Base-by-base conservation (phyloP, 2,113 vertebrate genomes). In the Panthera uncia region DNA sequence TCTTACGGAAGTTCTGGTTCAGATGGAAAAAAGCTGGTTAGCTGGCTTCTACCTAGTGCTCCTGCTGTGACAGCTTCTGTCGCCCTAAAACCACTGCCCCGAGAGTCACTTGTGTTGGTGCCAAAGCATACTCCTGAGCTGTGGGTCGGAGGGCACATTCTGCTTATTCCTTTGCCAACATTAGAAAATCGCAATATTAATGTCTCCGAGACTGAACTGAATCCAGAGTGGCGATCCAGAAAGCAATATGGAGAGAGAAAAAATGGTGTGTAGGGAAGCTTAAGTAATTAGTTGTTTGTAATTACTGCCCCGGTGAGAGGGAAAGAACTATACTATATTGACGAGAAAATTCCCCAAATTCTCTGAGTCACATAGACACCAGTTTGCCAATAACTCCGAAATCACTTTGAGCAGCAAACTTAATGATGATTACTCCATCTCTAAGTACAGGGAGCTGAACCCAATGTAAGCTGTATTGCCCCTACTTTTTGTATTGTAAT, bases 61-160 rank as follows among this genome's bases (percentile, higher is more conserved):
- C 86, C 91, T 95, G 91, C 94, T 95, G 93, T 11, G 93, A 48
- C 5, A 80, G 36, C 86, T 96, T 98, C 97, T 97, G 96, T 57
- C 69, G 6, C 82, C 91, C 18, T 81, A 33, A 97, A 93, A 88
- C n/a, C 13, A 4, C n/a, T 91, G 18, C 29, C 23, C 55, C 21
- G 27, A 95, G 79, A 92, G 33, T 15, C 86, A 19, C n/a, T 91
- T 91, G 18, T 91, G 33, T 38, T 48, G 78, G 65, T 89, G 93
- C 85, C 96, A 92, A 65, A 11, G 36, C 7, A 61, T 41, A 65
- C 45, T 80, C 92, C 33, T 3, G 52, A 78, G 73, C 13, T 13
- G 48, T 65, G 94, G 7, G 71, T 91, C 91, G 93, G 79, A 92
- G 25, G 71, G 11, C n/a, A 3, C 41, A 3, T 52, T 73, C 10